Base-by-base conservation (phyloP, 2,113 vertebrate species). In the Proteles cristata region DNA sequence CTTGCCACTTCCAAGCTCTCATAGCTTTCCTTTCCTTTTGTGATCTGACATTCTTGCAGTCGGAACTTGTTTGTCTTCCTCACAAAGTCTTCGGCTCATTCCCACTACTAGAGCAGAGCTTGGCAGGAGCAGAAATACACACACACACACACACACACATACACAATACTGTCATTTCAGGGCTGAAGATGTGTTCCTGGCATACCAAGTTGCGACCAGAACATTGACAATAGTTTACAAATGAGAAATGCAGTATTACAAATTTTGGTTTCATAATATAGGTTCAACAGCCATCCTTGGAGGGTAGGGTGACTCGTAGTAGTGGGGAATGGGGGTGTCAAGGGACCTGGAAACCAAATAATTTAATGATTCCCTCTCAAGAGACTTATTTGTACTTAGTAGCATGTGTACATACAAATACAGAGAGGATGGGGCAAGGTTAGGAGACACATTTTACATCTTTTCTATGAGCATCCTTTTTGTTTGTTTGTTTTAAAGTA, bases 401-500 rank as follows among this genome's bases (percentile, higher is more conserved):
- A 55, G 66, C 45, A 90, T 55, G 11, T 12, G 83, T 71, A 79
- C 0, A 26, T 39, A 61, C 16, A 53, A 58, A 71, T 88, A 58
- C 33, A 31, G 31, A 45, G 6, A 88, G 48, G 23, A 71, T 48
- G 26, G n/a, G 43, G 39, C 45, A 28, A 71, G 43, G 28, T 69
- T 43, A 63, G 68, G 65, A 95, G 82, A 69, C 81, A 77, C 14
- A n/a, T 55, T 94, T 90, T 90, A 9, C 35, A 45, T 80, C 23
- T 96, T 93, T 66, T 55, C 3, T 65, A 43, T n/a, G 65, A 93
- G 31, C 16, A 66, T 6, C 35, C 73, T 95, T 88, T 89, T 58
- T 93, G 35, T 89, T 87, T 93, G 50, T 95, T 97, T 96, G 26
- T 92, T 97, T 95, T 65, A 87, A 97, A 95, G 80, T 90, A 94